phyloP scores from a whole-genome alignment of 1,140 invertebrate genomes.

The Subanguina moxae region DNA sequence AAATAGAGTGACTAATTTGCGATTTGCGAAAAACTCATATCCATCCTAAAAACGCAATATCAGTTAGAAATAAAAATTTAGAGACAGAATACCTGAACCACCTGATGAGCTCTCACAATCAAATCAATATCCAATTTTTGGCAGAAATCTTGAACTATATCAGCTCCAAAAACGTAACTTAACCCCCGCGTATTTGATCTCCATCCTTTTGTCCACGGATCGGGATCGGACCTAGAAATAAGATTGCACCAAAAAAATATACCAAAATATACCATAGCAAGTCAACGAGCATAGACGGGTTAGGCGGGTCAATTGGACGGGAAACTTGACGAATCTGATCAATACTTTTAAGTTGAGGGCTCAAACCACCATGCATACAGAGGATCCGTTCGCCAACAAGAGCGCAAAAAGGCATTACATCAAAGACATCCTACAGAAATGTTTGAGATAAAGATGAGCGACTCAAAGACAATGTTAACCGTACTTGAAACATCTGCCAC shows the following conservation, averaged over 20 bases:
- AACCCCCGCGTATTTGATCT: constrained; percentile 51
- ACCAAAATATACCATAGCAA: constrained; percentile 16
- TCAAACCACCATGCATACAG: constrained; percentile 73
- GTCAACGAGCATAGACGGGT: constrained; percentile 25
- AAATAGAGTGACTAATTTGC: constrained; percentile 73
- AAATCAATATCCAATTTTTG: constrained; percentile 47
- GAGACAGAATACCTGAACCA: neutral
- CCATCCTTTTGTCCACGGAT: constrained; percentile 6
- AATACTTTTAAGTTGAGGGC: constrained; percentile 69
- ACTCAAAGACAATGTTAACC: neutral
- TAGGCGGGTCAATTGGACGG: constrained; percentile 60
- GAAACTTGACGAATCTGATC: constrained; percentile 46
- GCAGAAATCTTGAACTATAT: constrained; percentile 40
- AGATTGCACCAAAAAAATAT: neutral
- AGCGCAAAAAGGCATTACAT: constrained; percentile 55
- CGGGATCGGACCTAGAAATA: neutral
- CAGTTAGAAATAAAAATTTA: too few species aligned
- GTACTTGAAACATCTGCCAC: constrained; percentile 53
- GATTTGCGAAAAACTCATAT: constrained; percentile 94
- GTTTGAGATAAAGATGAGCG: neutral
- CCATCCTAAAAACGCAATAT: constrained; percentile 74
- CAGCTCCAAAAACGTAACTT: constrained; percentile 46
- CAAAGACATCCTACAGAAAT: constrained; percentile 61
- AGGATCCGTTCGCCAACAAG: constrained; percentile 28
- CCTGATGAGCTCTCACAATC: constrained; percentile 46